These are phyloP conservation scores for Elgaria multicarinata DNA, from an alignment of 2,113 vertebrate genomes.

Conservation along the genomic window DNA sequence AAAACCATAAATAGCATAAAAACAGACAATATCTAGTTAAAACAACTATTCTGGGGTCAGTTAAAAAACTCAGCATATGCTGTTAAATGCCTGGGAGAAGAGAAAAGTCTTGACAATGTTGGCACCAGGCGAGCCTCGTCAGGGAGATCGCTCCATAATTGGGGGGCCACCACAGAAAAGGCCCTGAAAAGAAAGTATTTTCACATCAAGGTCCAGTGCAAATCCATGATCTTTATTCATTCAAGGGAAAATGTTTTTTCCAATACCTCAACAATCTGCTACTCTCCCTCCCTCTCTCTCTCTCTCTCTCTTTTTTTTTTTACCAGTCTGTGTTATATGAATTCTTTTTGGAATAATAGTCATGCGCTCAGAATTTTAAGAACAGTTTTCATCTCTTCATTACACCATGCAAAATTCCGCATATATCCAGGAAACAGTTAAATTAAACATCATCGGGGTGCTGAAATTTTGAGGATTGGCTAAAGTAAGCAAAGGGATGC, in stretches of 20 bases:
- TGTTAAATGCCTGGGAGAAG: too few species aligned
- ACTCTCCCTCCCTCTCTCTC: too few species aligned
- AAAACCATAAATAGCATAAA: too few species aligned
- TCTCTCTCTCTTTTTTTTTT: not conserved
- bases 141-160: too few species aligned
- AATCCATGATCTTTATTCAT: not conserved
- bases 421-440: not conserved
- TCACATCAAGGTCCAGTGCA: not conserved
- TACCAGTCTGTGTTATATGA: not conserved
- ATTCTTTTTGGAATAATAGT: not conserved
- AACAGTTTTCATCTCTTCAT: not conserved
- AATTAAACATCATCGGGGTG: not conserved
- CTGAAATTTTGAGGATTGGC: not conserved
- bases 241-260: not conserved
- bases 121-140: too few species aligned
- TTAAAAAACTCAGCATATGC: too few species aligned
- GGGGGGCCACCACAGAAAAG: too few species aligned
- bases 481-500: not conserved
- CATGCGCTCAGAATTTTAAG: not conserved
- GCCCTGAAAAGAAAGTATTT: too few species aligned
- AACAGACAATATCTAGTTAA: too few species aligned
- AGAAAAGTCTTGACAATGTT: too few species aligned
- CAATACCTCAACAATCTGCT: not conserved
- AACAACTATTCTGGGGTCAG: too few species aligned
- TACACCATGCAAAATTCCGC: not conserved